Evolutionary conservation across 2,797 vertebrate genomes (phyloP), one percentile per base, ranked within the genome.

Genomic region (Schizopygopsis pylzovi): DNA sequence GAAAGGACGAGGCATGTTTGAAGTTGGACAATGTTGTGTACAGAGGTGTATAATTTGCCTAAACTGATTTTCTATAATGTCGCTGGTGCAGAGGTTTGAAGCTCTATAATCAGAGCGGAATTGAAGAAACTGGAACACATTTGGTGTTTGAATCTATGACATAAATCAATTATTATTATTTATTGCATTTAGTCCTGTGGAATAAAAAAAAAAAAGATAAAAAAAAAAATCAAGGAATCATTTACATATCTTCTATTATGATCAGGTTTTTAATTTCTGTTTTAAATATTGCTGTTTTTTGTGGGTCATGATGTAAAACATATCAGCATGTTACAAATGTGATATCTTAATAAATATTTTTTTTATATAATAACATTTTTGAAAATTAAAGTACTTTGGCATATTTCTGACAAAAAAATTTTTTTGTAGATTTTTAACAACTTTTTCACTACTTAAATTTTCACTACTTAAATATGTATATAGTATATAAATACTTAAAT

Each of bases 1-100:
- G 70, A 90, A 91, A 87, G 83, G 83, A 10, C 4, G 4, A 43
- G 78, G 59, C 45, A 72, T 25, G 87, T 90, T 90, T 90, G 88
- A 90, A 89, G 87, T 87, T 13, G 59, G 59, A 43, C 71, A 61
- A 6, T 4, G 59, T 82, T 25, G 12, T 70, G 85, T 49, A 72
- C 20, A 16, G 52, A 18, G 72, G 81, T 82, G 71, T 89, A 65
- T 87, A 79, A 86, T 89, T 89, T 81, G 59, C 59, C 56, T 79
- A 25, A 79, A 81, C 83, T 47, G 82, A 78, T 85, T 87, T 76
- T 43, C 79, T 82, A 15, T n/a, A 39, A 56, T 63, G 45, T 72
- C 73, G 78, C 56, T 80, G 75, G 82, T 79, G 78, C 73, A 70
- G 33, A 52, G 78, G n/a, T 87, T 65, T 82, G 65, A 54, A 81